A percentile compares a stretch with the other conserved stretches of the same genome.
phyloP scores from a whole-genome alignment of 2,113 vertebrate species.

The Archocentrus centrarchus region DNA sequence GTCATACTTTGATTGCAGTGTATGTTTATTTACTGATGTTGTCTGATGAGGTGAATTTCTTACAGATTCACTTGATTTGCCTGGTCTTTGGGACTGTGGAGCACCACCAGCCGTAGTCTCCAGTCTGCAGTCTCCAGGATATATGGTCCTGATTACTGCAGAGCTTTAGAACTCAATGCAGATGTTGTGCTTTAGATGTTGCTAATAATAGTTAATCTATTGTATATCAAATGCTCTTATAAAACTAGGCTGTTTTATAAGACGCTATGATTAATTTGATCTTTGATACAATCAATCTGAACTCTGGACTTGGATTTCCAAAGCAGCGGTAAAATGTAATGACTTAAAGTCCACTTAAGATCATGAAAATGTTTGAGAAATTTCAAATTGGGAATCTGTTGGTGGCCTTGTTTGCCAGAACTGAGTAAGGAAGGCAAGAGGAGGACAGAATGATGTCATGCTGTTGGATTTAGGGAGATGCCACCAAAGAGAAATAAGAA shows the following conservation, averaged over 20 bases:
- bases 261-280: background rate
- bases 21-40: slow-evolving; percentile 52
- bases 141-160: slow-evolving; percentile 42
- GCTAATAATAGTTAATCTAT: slow-evolving; percentile 11
- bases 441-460: slow-evolving; percentile 70
- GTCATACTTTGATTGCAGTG: slow-evolving; percentile 29
- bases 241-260: background rate
- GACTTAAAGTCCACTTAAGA: background rate
- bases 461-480: slow-evolving; percentile 59
- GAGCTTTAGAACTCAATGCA: slow-evolving; percentile 16
- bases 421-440: slow-evolving; percentile 47
- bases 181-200: background rate
- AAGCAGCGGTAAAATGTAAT: slow-evolving; percentile 6
- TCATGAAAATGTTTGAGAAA: slow-evolving; percentile 18
- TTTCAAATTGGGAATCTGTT: slow-evolving; percentile 39
- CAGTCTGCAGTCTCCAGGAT: slow-evolving; percentile 22
- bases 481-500: slow-evolving; percentile 56
- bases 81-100: background rate
- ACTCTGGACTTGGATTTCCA: background rate
- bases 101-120: background rate
- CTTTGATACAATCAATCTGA: background rate
- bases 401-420: slow-evolving; percentile 64
- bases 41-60: slow-evolving; percentile 50
- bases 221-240: background rate
- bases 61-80: slow-evolving; percentile 38